These are phyloP conservation scores for Melanostigma gelatinosum DNA, from an alignment of 2,113 vertebrate species.

Conservation along the genomic window DNA sequence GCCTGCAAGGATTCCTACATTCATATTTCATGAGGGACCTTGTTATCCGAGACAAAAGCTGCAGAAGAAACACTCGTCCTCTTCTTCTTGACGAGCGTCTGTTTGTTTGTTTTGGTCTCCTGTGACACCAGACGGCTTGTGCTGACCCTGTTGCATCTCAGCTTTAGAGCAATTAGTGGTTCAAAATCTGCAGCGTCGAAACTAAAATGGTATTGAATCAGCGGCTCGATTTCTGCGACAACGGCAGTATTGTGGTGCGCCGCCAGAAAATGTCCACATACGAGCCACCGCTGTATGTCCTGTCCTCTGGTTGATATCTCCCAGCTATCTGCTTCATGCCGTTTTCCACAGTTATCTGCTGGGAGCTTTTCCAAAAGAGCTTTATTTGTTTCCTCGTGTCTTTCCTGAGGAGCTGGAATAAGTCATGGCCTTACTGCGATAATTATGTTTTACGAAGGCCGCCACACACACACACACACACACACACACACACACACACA, in stretches of 20 bases:
- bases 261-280: not conserved
- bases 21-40: conserved; percentile 59
- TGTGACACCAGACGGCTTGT: conserved; percentile 38
- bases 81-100: conserved; percentile 56
- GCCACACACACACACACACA: not conserved
- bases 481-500: not conserved
- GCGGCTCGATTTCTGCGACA: not conserved
- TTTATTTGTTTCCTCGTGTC: conserved; percentile 12
- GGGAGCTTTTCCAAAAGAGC: not conserved
- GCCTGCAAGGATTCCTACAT: conserved; percentile 48
- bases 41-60: conserved; percentile 44
- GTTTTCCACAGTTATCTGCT: not conserved
- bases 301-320: not conserved
- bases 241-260: not conserved
- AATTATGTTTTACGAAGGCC: conserved; percentile 34
- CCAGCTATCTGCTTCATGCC: not conserved
- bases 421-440: conserved; percentile 9
- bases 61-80: conserved; percentile 46
- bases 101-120: conserved; percentile 57
- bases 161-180: conserved; percentile 45
- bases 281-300: not conserved
- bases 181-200: not conserved
- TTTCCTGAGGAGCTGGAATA: conserved; percentile 30
- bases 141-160: conserved; percentile 36
- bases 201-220: not conserved